A percentile compares a stretch with the other conserved stretches of the same genome.
These are phyloP conservation scores for Bombus cullumanus DNA, from an alignment of 1,140 invertebrate genomes.

Conservation along the genomic window DNA sequence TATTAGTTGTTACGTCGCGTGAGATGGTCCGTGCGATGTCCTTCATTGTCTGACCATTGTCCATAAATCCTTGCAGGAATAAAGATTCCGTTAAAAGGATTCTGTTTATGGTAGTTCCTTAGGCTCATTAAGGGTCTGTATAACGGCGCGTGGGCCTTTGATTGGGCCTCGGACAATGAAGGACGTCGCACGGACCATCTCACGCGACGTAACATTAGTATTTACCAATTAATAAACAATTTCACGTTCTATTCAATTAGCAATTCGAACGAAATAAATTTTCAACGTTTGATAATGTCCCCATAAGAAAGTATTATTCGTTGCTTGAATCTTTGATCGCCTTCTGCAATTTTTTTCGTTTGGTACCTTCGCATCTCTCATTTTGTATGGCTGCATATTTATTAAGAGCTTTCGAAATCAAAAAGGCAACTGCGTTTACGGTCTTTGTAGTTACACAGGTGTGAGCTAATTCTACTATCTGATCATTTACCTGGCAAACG, in stretches of 20 bases:
- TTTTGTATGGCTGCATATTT: conserved; percentile 85
- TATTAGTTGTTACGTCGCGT: too few relatives aligned
- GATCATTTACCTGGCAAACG: conserved; percentile 62
- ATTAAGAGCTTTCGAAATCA: conserved; percentile 86
- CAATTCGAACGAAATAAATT: not conserved
- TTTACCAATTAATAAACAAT: not conserved
- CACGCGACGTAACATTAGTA: not conserved
- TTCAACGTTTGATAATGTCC: not conserved
- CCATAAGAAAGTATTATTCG: not conserved
- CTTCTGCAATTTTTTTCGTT: not conserved
- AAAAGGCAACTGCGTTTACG: conserved; percentile 84
- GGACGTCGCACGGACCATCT: too few relatives aligned
- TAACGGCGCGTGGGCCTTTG: too few relatives aligned
- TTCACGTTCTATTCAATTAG: not conserved
- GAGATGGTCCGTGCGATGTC: too few relatives aligned
- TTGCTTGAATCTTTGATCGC: not conserved
- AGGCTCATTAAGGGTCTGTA: too few relatives aligned
- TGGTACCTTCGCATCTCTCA: not conserved
- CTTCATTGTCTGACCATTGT: too few relatives aligned
- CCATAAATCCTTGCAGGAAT: too few relatives aligned
- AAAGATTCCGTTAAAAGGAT: too few relatives aligned
- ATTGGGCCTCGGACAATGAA: too few relatives aligned
- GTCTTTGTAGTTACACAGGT: conserved; percentile 79
- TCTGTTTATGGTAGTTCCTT: too few relatives aligned
- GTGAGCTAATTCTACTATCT: conserved; percentile 70